Evolutionary conservation across 1,140 invertebrate genomes (phyloP).

Genomic region (Brachionus plicatilis): DNA sequence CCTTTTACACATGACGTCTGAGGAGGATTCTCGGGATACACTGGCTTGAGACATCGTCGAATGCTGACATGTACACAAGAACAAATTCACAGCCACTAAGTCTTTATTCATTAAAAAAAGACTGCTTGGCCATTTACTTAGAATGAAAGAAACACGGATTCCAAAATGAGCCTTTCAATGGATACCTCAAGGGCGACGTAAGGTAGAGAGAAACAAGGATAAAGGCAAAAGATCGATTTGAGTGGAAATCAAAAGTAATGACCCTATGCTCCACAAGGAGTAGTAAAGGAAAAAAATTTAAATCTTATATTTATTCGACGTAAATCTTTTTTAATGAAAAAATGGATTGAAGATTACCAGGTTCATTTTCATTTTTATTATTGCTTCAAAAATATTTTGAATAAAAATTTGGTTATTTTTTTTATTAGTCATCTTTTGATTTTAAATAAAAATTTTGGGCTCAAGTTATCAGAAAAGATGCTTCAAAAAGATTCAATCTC

Average conservation of each 20-base stretch:
- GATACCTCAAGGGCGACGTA: neutral
- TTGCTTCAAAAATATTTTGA: too few species aligned
- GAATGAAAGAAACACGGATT: neutral
- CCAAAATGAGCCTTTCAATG: neutral
- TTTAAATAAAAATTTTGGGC: too few species aligned
- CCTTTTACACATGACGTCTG: neutral
- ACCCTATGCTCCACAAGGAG: neutral
- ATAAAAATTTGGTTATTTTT: too few species aligned
- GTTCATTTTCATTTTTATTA: too few species aligned
- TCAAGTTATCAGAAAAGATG: too few species aligned
- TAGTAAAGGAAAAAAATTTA: neutral
- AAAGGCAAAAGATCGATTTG: neutral
- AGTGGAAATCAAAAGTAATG: neutral
- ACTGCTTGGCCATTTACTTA: neutral
- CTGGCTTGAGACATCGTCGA: neutral
- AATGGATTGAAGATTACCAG: too few species aligned
- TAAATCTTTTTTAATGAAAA: too few species aligned
- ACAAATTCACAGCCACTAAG: neutral
- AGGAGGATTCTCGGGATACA: neutral
- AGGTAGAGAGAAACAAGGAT: neutral
- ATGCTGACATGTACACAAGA: neutral
- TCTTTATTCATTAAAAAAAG: neutral
- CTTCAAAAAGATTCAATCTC: too few species aligned
- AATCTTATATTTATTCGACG: too few species aligned
- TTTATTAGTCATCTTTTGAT: too few species aligned